These are phyloP conservation scores for Corythoichthys intestinalis DNA, from an alignment of 2,113 vertebrate genomes.

Conservation along the genomic window DNA sequence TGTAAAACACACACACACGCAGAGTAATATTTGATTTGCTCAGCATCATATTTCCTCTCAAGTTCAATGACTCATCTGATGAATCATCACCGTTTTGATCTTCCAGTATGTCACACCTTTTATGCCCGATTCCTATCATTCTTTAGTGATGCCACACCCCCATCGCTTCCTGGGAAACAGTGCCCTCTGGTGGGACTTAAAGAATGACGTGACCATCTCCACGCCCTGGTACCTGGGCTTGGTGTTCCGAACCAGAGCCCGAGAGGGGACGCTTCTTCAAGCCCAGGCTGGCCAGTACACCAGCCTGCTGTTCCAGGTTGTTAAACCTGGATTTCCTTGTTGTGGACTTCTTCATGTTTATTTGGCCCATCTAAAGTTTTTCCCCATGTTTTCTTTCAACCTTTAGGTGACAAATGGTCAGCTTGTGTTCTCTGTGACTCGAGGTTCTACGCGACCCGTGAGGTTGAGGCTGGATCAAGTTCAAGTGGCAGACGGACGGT, in stretches of 20 bases:
- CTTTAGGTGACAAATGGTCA: constrained; percentile 83
- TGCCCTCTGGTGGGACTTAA: constrained; percentile 92
- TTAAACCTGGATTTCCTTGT: neutral
- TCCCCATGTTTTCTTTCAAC: neutral
- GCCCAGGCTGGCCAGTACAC: constrained; percentile 89
- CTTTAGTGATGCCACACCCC: constrained; percentile 86
- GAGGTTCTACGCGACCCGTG: constrained; percentile 75
- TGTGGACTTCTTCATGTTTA: neutral
- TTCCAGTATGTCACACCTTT: neutral
- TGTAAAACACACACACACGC: neutral
- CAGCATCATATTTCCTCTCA: constrained; percentile 1
- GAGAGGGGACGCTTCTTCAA: constrained; percentile 84
- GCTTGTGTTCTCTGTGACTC: constrained; percentile 85
- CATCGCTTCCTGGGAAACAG: constrained; percentile 90
- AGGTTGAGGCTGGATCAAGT: constrained; percentile 87
- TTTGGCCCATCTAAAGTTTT: neutral
- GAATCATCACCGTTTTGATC: neutral
- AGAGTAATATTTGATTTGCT: neutral
- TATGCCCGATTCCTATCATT: constrained; percentile 20
- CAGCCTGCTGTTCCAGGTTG: constrained; percentile 88
- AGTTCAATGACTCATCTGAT: neutral
- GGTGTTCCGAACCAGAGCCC: constrained; percentile 85
- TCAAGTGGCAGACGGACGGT: constrained; percentile 85
- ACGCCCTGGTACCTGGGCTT: constrained; percentile 93
- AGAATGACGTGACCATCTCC: constrained; percentile 86